Conservation (phyloP, 2,113 vertebrate genomes). For the Ellobius talpinus region DNA sequence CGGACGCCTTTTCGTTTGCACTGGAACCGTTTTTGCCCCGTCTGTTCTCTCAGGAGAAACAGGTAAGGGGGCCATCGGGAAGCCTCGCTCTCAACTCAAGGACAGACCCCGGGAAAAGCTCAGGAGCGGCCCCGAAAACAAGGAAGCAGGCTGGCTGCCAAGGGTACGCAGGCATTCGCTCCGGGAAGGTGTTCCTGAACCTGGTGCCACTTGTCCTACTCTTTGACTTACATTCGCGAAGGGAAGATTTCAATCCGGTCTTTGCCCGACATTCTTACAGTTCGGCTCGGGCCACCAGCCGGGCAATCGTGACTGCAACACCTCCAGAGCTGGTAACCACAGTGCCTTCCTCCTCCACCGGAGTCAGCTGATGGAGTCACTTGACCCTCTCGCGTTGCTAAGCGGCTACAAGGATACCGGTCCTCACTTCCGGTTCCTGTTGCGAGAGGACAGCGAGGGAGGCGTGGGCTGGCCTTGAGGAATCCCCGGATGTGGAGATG, state of each 20-base stretch:
- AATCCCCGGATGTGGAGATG: slow-evolving; percentile 70
- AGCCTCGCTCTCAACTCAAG: not conserved
- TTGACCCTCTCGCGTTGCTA: slow-evolving; percentile 61
- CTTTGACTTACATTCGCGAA: slow-evolving; percentile 95
- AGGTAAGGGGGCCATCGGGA: too few species aligned
- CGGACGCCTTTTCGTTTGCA: not conserved
- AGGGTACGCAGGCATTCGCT: not conserved
- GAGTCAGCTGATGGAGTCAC: slow-evolving; percentile 75
- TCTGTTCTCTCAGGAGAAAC: not conserved
- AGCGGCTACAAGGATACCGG: not conserved
- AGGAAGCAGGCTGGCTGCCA: not conserved
- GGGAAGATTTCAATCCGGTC: slow-evolving; percentile 98
- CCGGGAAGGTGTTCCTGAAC: not conserved
- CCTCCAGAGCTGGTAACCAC: not conserved
- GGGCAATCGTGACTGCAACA: not conserved
- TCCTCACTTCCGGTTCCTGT: slow-evolving; percentile 71
- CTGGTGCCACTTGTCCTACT: not conserved
- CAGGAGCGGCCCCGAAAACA: not conserved
- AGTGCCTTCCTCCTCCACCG: not conserved
- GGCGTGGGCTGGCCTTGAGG: fast-evolving
- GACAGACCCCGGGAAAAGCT: not conserved
- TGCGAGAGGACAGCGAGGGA: fast-evolving
- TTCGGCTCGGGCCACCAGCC: not conserved
- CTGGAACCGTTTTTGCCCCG: not conserved
- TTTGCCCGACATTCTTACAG: slow-evolving; percentile 93